These are phyloP conservation scores for Nomada flava DNA, from an alignment of 2,888 invertebrate genomes.

Conservation along the genomic window DNA sequence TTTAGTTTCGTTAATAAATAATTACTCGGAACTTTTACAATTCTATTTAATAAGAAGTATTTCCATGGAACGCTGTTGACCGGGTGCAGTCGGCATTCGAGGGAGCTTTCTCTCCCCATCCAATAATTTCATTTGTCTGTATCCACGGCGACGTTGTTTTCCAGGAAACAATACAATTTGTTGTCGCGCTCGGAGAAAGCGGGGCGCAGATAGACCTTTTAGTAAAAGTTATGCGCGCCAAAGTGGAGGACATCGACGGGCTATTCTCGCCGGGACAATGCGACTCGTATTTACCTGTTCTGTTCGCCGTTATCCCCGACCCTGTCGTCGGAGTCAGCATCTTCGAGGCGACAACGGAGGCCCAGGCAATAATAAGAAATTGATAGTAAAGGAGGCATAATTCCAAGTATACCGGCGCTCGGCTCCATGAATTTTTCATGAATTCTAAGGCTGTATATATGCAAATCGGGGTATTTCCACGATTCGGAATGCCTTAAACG, in stretches of 20 bases:
- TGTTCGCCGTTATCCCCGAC: slow-evolving; percentile 51
- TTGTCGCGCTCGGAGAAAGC: slow-evolving; percentile 19
- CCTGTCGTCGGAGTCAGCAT: slow-evolving; percentile 60
- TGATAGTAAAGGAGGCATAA: slow-evolving; percentile 79
- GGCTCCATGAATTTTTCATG: slow-evolving; percentile 81
- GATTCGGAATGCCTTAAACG: slow-evolving; percentile 81
- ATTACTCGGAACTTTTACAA: background rate
- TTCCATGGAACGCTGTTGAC: slow-evolving; percentile 11
- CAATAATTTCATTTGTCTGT: slow-evolving; percentile 46
- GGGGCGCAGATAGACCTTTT: slow-evolving; percentile 36
- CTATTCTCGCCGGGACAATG: slow-evolving; percentile 50
- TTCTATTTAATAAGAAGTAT: no score
- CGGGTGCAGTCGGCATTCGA: slow-evolving; percentile 1
- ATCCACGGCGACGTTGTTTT: slow-evolving; percentile 32
- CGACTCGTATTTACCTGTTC: slow-evolving; percentile 68
- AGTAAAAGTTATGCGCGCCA: slow-evolving; percentile 9
- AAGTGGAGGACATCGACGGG: slow-evolving; percentile 1
- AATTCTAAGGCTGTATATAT: slow-evolving; percentile 81
- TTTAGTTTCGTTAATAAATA: background rate
- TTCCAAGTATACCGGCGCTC: slow-evolving; percentile 78
- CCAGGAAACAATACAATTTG: slow-evolving; percentile 50
- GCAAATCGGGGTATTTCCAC: slow-evolving; percentile 81
- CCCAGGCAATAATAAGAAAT: slow-evolving; percentile 77
- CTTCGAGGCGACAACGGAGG: slow-evolving; percentile 28
- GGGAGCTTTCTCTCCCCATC: background rate